phyloP scores from a whole-genome alignment of 2,113 vertebrate species.

The Macquaria australasica region DNA sequence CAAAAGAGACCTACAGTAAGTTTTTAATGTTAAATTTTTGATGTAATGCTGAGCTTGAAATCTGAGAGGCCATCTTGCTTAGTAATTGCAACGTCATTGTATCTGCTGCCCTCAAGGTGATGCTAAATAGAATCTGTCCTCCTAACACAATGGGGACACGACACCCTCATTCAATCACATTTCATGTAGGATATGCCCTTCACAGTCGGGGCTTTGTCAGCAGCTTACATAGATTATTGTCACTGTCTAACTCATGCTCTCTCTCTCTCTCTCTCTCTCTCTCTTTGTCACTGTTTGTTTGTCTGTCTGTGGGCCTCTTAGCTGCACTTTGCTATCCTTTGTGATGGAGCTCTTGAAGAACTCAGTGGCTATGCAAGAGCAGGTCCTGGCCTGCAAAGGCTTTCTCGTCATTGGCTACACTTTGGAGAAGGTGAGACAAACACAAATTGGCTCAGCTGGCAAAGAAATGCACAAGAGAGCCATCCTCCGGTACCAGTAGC shows the following conservation, averaged over 20 bases:
- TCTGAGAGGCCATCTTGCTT: constrained; percentile 7
- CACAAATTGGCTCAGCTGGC: constrained; percentile 32
- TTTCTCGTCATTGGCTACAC: constrained; percentile 97
- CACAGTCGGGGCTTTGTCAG: constrained; percentile 70
- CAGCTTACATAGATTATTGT: constrained; percentile 67
- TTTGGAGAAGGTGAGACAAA: constrained; percentile 93
- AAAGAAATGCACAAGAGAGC: constrained; percentile 37
- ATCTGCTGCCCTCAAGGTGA: constrained; percentile 58
- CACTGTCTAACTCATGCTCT: constrained; percentile 52
- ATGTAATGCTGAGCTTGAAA: constrained; percentile 11
- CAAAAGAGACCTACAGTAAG: neutral
- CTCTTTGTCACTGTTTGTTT: constrained; percentile 13
- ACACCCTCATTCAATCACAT: constrained; percentile 75
- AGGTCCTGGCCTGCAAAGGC: constrained; percentile 97
- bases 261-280: constrained; percentile 18
- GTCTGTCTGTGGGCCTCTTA: constrained; percentile 69
- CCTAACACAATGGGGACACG: constrained; percentile 58
- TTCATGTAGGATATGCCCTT: constrained; percentile 67
- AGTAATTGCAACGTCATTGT: constrained; percentile 16
- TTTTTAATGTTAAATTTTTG: constrained; percentile 10
- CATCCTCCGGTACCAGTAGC: constrained; percentile 6
- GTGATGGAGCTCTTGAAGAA: constrained; percentile 98
- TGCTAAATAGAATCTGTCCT: constrained; percentile 45
- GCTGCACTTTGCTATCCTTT: constrained; percentile 95
- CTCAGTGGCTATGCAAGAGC: constrained; percentile 99